Evolutionary conservation across 2,113 vertebrate genomes (phyloP).

Genomic region (Daboia siamensis): DNA sequence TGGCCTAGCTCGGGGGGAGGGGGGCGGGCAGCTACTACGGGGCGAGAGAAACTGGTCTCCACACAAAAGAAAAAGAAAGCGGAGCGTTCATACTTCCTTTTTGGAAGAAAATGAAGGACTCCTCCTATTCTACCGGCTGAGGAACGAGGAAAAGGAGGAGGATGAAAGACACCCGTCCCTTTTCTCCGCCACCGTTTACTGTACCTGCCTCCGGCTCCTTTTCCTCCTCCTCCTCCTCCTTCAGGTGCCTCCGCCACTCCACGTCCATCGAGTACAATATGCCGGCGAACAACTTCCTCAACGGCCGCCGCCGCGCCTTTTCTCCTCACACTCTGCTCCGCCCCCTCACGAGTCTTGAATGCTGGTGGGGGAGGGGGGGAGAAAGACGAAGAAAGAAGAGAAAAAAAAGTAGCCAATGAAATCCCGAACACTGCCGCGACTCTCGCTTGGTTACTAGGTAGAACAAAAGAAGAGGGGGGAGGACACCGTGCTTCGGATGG

Average conservation of each 20-base stretch:
- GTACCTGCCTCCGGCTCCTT: neutral
- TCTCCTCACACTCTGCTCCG: neutral
- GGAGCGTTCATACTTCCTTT: neutral
- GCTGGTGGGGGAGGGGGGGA: rapidly evolving
- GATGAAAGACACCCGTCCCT: neutral
- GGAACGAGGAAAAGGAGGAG: neutral
- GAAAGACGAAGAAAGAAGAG: neutral
- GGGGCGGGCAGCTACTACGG: neutral
- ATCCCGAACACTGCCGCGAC: neutral
- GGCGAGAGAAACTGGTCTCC: neutral
- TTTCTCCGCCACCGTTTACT: neutral
- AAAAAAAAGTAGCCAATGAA: slow-evolving; percentile 13
- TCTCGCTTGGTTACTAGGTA: slow-evolving; percentile 37
- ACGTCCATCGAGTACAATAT: neutral
- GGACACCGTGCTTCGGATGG: neutral
- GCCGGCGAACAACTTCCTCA: neutral
- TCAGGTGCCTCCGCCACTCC: neutral
- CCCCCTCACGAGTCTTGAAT: neutral
- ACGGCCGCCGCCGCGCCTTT: neutral
- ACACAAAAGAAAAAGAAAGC: neutral
- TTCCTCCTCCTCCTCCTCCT: neutral
- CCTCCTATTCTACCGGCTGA: neutral
- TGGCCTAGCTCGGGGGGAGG: neutral
- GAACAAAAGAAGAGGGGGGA: neutral
- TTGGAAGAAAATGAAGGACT: neutral